Base-by-base conservation (phyloP, 2,797 vertebrate species). In the Todus mexicanus region DNA sequence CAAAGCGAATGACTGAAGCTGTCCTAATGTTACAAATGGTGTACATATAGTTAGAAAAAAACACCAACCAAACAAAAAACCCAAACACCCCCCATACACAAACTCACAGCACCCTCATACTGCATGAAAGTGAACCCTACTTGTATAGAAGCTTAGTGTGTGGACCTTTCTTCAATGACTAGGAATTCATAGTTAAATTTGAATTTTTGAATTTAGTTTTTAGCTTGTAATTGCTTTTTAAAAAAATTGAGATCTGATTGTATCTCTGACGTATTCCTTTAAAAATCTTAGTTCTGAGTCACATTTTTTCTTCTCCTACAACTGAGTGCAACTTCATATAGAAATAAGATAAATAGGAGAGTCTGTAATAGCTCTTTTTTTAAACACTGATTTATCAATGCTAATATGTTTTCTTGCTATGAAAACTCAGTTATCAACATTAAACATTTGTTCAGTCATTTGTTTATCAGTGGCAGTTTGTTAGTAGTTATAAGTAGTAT, bases 401-500 rank as follows among this genome's bases (percentile, higher is more conserved):
- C 90, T 97, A 91, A 94, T 96, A 88, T 92, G 53, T 88, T 93
- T 89, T 93, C 82, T 83, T 92, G 86, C 93, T 68, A 89, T 68
- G 87, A 95, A 93, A 95, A 95, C 94, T 96, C 97, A 84, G 90
- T 98, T 97, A 96, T 93, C 96, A 95, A 96, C 97, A 96, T 89
- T 91, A 97, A 96, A 95, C 97, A 95, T 97, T 98, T 96, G 96
- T 96, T 96, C 95, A 96, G 94, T 96, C 96, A 95, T 97, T 97
- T 98, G 97, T 98, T 98, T 97, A 97, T 95, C 95, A 77, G 91
- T 91, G 92, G 96, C 97, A 97, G 97, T 98, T 98, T 97, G 97
- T 96, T 97, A 97, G 97, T 94, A 97, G 97, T 98, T 97, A 96
- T 97, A 97, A 98, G 97, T 96, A 95, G 97, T 97, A 95, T 97